Base-by-base conservation (phyloP, 2,888 invertebrate species). In the Leptothorax acervorum region DNA sequence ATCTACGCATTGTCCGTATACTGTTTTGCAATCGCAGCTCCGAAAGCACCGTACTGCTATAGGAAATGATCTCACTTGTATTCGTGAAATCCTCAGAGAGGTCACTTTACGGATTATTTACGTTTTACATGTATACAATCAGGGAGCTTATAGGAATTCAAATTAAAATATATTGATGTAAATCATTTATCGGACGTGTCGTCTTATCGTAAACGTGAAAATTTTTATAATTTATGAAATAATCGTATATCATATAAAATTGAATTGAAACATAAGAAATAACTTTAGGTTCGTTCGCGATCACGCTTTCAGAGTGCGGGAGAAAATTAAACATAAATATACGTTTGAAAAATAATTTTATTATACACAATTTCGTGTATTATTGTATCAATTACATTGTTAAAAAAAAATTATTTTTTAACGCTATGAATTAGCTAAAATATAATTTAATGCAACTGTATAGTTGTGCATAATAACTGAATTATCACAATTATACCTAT, bases 21-120 rank as follows among this genome's bases (percentile, higher is more conserved):
- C 23, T n/a, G 3, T n/a, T 12, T 45, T 73, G 0, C 28, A 28
- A 15, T 48, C n/a, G 23, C 6, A 23, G 0, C 8, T 23, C 15
- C 23, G 31, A 62, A 11, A n/a, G 15, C 42, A 42, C 68, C 12
- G 15, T 63, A 28, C 39, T 53, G 11, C 18, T 53, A 11, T 31
- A 66, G 68, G 68, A 18, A 31, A 70, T 9, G 8, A 28, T 11
- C 31, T 51, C 23, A n/a, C 2, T 42, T 4, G 15, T 45, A 48
- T 8, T 31, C 28, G 1, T 18, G 15, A 23, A n/a, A 35, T 42
- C 12, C 11, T 71, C n/a, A 71, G n/a, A 71, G 78, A 71, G 78
- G 78, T 71, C 78, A n/a, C 53, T 23, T 35, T 71, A 51, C 18
- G 8, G 35, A 42, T 15, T 55, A 71, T 66, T 76, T 76, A 76